Conservation (phyloP, 2,797 vertebrate genomes). For the Amblyopsis hoosieri region DNA sequence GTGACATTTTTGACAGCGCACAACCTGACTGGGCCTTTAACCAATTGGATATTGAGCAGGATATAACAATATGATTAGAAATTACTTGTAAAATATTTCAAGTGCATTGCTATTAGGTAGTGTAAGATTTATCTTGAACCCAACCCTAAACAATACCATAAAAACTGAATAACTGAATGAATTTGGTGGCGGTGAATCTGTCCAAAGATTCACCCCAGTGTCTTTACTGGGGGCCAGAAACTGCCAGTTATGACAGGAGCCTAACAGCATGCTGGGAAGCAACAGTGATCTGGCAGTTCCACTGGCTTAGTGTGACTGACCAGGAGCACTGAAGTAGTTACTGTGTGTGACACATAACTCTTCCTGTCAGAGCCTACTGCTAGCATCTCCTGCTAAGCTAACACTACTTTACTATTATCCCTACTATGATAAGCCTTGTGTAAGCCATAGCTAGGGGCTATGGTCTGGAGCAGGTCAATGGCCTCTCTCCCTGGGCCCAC, state of each 20-base stretch:
- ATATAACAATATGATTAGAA: no score
- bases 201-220: no score
- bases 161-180: no score
- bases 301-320: not conserved
- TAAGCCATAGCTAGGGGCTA: conserved; percentile 2
- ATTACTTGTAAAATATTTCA: no score
- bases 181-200: no score
- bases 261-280: not conserved
- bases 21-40: conserved; percentile 1
- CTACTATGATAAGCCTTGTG: conserved; percentile 4
- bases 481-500: not conserved
- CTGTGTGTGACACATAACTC: conserved; percentile 22
- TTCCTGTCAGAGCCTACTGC: conserved; percentile 32
- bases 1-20: conserved; percentile 54
- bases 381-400: conserved; percentile 37
- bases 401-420: conserved; percentile 30
- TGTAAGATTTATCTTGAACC: no score
- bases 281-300: not conserved
- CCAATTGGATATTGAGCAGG: no score
- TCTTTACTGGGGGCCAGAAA: conserved; percentile 1
- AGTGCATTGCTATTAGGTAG: no score
- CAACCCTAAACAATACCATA: no score
- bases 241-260: conserved; percentile 2
- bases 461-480: not conserved
- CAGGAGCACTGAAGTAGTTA: conserved; percentile 9